Conservation (phyloP, 2,113 vertebrate species). For the Megatriorchis doriae region DNA sequence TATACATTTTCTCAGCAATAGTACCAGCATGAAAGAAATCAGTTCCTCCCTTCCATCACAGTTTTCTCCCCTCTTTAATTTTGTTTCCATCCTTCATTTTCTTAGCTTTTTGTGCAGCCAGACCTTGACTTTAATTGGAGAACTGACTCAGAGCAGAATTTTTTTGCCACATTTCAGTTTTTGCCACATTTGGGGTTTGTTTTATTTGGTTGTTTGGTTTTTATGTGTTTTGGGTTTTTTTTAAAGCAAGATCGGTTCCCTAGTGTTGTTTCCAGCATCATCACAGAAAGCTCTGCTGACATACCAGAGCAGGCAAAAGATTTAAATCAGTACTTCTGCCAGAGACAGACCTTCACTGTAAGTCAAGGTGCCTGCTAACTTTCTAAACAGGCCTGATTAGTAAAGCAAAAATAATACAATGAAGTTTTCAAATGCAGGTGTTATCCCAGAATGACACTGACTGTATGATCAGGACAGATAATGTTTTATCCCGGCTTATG, state of each 20-base stretch:
- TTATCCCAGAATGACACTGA: conserved; percentile 28
- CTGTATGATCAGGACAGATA: conserved; percentile 30
- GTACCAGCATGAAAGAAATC: background rate
- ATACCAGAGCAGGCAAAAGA: background rate
- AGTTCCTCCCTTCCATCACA: background rate
- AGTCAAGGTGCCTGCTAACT: conserved; percentile 58
- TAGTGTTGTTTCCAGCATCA: background rate
- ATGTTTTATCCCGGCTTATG: conserved; percentile 48
- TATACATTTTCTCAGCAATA: background rate
- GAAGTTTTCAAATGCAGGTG: conserved; percentile 14
- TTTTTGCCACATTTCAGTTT: background rate
- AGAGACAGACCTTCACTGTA: conserved; percentile 19
- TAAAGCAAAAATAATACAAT: conserved; percentile 29
- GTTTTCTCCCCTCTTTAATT: background rate
- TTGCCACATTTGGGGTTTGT: background rate
- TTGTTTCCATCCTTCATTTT: background rate
- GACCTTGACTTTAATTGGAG: background rate
- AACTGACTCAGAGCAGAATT: background rate
- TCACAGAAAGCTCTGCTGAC: background rate
- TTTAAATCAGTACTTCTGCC: background rate
- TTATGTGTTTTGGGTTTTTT: background rate
- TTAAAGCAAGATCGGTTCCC: background rate
- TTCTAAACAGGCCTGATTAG: conserved; percentile 44
- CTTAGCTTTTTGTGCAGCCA: background rate
- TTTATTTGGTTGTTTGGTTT: background rate